phyloP scores from a whole-genome alignment of 2,888 invertebrate genomes.

The Drosophila conformis region DNA sequence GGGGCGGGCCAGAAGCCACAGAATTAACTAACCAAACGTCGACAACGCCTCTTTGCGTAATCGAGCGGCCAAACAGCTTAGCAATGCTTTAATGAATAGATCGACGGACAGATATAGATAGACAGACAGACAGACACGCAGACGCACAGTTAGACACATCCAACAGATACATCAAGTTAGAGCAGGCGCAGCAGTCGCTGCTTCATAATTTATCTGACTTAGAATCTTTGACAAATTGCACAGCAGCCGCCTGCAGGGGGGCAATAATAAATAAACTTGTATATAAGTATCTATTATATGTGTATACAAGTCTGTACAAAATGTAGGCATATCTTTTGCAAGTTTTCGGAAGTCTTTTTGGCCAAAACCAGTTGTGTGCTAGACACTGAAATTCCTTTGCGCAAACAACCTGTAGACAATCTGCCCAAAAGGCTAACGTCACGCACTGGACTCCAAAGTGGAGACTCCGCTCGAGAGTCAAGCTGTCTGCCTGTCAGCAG shows the following conservation, averaged over 20 bases:
- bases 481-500: conserved; percentile 32
- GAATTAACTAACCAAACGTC: conserved; percentile 25
- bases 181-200: conserved; percentile 16
- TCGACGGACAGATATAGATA: conserved; percentile 8
- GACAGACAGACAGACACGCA: conserved; percentile 11
- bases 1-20: conserved; percentile 24
- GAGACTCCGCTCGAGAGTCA: conserved; percentile 30
- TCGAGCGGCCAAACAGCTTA: conserved; percentile 53
- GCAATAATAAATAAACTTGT: conserved; percentile 26
- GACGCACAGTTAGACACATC: conserved; percentile 15
- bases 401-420: conserved; percentile 57
- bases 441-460: conserved; percentile 33
- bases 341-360: conserved; percentile 61
- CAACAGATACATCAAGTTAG: conserved; percentile 54
- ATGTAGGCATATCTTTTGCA: conserved; percentile 54
- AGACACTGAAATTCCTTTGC: conserved; percentile 61
- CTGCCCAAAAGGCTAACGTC: conserved; percentile 39
- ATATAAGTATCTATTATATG: conserved; percentile 1
- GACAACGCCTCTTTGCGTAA: conserved; percentile 63
- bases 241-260: conserved; percentile 42
- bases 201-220: conserved; percentile 69
- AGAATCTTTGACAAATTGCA: conserved; percentile 73
- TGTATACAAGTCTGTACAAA: conserved; percentile 2
- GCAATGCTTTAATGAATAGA: conserved; percentile 55
- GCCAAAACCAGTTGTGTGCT: conserved; percentile 51